These are phyloP conservation scores for Eristalis pertinax DNA, from an alignment of 2,888 invertebrate genomes.

Conservation along the genomic window DNA sequence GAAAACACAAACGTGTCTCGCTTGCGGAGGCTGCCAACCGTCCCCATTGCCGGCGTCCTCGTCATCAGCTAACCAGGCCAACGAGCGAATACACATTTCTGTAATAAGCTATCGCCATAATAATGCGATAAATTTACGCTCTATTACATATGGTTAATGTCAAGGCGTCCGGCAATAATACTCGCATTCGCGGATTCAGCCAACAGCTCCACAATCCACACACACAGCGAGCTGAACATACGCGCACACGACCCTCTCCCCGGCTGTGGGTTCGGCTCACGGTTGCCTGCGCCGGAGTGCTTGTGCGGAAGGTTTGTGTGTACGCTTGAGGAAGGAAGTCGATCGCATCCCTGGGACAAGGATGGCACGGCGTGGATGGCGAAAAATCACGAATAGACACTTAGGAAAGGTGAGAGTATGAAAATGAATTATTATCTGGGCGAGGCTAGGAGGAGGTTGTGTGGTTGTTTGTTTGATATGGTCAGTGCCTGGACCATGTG, in stretches of 20 bases:
- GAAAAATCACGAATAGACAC: constrained; percentile 54
- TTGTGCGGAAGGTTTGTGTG: background rate
- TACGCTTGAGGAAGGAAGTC: constrained; percentile 12
- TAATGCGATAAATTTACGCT: constrained; percentile 70
- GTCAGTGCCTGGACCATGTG: constrained; percentile 46
- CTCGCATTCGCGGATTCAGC: constrained; percentile 24
- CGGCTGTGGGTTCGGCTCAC: background rate
- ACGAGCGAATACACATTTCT: constrained; percentile 50
- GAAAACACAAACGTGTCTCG: constrained; percentile 47
- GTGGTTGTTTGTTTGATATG: constrained; percentile 27
- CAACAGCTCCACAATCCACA: constrained; percentile 25
- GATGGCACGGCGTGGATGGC: constrained; percentile 18
- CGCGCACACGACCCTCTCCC: background rate
- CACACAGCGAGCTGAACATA: too few relatives aligned
- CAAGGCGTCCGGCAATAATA: constrained; percentile 59
- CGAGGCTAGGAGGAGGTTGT: constrained; percentile 52
- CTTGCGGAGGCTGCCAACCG: background rate
- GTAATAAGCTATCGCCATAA: constrained; percentile 68
- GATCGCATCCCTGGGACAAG: constrained; percentile 1
- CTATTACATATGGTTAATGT: constrained; percentile 69
- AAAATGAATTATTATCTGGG: constrained; percentile 70
- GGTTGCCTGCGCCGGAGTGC: too few relatives aligned
- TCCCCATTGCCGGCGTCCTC: background rate
- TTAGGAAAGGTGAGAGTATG: constrained; percentile 66
- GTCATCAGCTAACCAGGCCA: constrained; percentile 35